Evolutionary conservation across 2,888 invertebrate genomes (phyloP), one percentile per base, ranked within the genome.

Genomic region (Pseudanteris insignis): DNA sequence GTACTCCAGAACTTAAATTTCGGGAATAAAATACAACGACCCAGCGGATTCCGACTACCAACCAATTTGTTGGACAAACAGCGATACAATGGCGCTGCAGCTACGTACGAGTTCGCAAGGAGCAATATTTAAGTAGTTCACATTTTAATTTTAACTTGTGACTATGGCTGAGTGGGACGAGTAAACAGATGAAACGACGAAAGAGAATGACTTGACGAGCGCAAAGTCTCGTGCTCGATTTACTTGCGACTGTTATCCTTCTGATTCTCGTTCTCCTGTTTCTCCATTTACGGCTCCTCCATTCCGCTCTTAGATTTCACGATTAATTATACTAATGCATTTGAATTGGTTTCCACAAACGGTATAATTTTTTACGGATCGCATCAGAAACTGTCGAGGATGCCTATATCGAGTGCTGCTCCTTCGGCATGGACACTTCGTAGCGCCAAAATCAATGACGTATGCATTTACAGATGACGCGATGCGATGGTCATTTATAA

Each of bases 301-400:
- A 28, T 46, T 37, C 12, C 5, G 24, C 37, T 25, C 40, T 48
- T 46, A 55, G 68, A 71, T 73, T 74, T 69, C 66, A 71, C 69
- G 73, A 73, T 73, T 75, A 75, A 75, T 75, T 75, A 73, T 74
- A 69, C 69, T 73, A 72, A 72, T 72, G 72, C 55, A 68, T 73
- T 66, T 59, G 65, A 61, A 48, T 53, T 48, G 30, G 43, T 50
- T 29, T 43, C 54, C 38, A 18, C 15, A 34, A 29, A 37, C 40
- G n/a, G 6, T 28, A 14, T n/a, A 50, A n/a, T 26, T 61, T 61
- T 40, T 47, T 44, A 25, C 33, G 11, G n/a, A 30, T 53, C 28
- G 12, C 36, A n/a, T n/a, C n/a, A n/a, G n/a, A n/a, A n/a, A 36
- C 28, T 10, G 32, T 10, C 15, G 10, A 40, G 43, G 38, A 14